Conservation (phyloP, 1,140 invertebrate genomes). For the Panagrolaimus sp. region DNA sequence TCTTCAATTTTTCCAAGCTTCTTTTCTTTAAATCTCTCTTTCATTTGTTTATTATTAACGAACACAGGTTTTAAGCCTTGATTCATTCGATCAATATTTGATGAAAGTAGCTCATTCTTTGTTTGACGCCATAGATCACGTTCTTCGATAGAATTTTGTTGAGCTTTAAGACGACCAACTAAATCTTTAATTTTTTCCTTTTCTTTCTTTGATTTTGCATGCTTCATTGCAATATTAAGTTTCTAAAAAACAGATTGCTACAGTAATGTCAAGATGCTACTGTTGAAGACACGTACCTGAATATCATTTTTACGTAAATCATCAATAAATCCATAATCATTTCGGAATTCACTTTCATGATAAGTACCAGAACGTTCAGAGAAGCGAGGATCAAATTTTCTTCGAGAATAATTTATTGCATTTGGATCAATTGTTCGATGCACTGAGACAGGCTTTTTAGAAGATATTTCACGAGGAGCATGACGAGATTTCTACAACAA, state of each 20-base stretch:
- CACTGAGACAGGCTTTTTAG: neutral
- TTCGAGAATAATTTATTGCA: neutral
- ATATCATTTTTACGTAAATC: neutral
- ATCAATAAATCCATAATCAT: conserved; percentile 7
- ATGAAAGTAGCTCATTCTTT: neutral
- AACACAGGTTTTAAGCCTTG: neutral
- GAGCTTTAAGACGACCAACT: neutral
- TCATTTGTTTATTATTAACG: neutral
- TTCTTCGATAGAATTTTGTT: neutral
- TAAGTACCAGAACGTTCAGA: neutral
- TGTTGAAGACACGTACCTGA: neutral
- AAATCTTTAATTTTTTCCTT: too few species aligned
- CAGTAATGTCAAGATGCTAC: too few species aligned
- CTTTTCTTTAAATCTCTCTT: neutral
- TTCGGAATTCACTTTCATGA: neutral
- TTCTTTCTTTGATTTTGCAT: too few species aligned
- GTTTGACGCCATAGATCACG: conserved; percentile 2
- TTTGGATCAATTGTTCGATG: neutral
- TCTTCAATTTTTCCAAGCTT: conserved; percentile 1
- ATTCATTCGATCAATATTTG: conserved; percentile 6
- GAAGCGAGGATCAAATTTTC: neutral
- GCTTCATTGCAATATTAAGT: too few species aligned
- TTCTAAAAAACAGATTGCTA: too few species aligned
- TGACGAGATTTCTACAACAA: neutral
- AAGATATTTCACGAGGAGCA: conserved; percentile 10